Percentiles rank a stretch among this genome's conserved stretches.
These are phyloP conservation scores for Aleiodes sp. DNA, from an alignment of 1,140 invertebrate genomes.

Conservation along the genomic window DNA sequence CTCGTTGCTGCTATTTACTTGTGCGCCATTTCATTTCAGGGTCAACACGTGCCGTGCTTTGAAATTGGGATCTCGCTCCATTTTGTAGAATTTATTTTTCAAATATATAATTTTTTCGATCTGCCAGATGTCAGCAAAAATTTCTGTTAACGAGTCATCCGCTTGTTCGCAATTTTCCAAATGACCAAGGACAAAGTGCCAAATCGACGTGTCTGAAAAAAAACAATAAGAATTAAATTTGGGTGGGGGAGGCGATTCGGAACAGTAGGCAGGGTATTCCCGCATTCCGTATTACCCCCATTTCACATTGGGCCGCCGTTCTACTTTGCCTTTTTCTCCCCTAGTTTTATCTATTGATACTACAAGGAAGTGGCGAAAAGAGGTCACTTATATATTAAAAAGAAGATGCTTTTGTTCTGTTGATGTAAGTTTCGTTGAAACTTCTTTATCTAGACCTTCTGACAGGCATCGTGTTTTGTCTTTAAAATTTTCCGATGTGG, in stretches of 20 bases:
- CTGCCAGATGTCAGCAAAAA: background rate
- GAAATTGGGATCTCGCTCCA: slow-evolving; percentile 9
- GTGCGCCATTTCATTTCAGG: background rate
- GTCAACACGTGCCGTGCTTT: slow-evolving; percentile 18
- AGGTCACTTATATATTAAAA: no score
- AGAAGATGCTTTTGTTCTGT: slow-evolving; percentile 52
- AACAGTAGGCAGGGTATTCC: background rate
- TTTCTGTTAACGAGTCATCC: background rate
- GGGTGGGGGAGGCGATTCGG: background rate
- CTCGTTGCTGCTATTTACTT: slow-evolving; percentile 21
- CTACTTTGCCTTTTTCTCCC: no score
- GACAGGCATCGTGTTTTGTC: slow-evolving; percentile 41
- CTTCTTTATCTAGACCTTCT: slow-evolving; percentile 42
- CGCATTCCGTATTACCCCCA: background rate
- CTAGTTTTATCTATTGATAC: no score
- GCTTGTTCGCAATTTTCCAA: slow-evolving; percentile 29
- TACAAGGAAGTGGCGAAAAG: no score
- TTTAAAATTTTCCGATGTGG: background rate
- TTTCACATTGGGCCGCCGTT: no score
- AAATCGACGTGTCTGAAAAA: background rate
- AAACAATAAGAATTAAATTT: slow-evolving; percentile 2
- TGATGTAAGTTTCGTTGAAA: slow-evolving; percentile 61
- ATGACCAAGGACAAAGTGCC: slow-evolving; percentile 31
- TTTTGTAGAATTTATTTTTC: background rate
- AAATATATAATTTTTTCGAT: background rate